phyloP scores from a whole-genome alignment of 1,140 invertebrate species.

The Ladona fulva region DNA sequence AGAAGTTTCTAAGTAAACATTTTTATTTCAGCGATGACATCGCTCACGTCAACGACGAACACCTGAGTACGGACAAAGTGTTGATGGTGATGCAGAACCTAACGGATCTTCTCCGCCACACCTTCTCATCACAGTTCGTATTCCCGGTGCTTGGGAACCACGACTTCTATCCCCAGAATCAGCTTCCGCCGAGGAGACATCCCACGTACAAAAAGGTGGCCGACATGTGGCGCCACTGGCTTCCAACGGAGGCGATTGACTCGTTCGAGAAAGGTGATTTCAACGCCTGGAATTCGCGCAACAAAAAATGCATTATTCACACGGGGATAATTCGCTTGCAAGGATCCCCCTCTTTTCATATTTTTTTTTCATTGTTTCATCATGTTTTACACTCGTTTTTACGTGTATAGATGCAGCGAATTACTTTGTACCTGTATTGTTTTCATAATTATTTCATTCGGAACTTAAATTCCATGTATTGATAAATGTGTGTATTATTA shows the following conservation, averaged over 20 bases:
- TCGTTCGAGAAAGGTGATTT: slow-evolving; percentile 62
- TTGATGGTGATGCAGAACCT: slow-evolving; percentile 63
- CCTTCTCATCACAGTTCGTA: slow-evolving; percentile 71
- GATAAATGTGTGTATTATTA: too few relatives aligned
- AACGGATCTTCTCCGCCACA: slow-evolving; percentile 61
- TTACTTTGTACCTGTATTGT: too few relatives aligned
- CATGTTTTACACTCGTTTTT: too few relatives aligned
- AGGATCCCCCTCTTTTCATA: too few relatives aligned
- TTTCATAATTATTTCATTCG: too few relatives aligned
- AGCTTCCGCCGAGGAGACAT: not conserved
- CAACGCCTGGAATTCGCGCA: too few relatives aligned
- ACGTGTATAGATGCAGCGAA: too few relatives aligned
- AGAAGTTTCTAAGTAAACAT: too few relatives aligned
- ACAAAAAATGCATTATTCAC: too few relatives aligned
- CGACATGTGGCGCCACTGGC: slow-evolving; percentile 67
- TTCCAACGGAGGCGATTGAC: slow-evolving; percentile 64
- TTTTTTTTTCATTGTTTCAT: too few relatives aligned
- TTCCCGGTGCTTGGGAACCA: slow-evolving; percentile 61
- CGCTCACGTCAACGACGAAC: not conserved
- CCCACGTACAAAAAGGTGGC: slow-evolving; percentile 47
- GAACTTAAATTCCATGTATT: too few relatives aligned
- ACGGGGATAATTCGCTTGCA: too few relatives aligned
- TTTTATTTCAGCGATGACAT: not conserved
- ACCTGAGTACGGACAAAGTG: slow-evolving; percentile 41
- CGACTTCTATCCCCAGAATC: slow-evolving; percentile 36